Percentiles rank a stretch among this genome's conserved stretches.
These are phyloP conservation scores for Amblyjoppa fuscipennis DNA, from an alignment of 2,888 invertebrate genomes.

Conservation along the genomic window DNA sequence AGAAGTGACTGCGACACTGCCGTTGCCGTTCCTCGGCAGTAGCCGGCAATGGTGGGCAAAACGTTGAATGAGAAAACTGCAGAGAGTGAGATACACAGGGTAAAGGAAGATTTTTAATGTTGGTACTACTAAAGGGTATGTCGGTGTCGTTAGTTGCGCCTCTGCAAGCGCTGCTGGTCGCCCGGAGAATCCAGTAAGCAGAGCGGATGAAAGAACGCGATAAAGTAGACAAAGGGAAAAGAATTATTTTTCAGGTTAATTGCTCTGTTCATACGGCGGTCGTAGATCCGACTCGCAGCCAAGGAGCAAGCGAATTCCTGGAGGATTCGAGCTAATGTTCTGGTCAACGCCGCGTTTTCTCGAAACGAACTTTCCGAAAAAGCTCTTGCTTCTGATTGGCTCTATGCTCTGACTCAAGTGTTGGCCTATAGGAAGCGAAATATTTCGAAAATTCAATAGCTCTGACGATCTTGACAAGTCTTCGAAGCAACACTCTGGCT, in stretches of 20 bases:
- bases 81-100: slow-evolving; percentile 29
- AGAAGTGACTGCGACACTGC: slow-evolving; percentile 62
- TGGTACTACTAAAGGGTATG: slow-evolving; percentile 44
- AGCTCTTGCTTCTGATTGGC: too few species aligned
- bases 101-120: slow-evolving; percentile 28
- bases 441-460: too few species aligned
- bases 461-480: too few species aligned
- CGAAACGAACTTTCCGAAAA: too few species aligned
- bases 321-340: slow-evolving; percentile 20
- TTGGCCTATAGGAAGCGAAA: too few species aligned
- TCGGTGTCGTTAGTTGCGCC: slow-evolving; percentile 3
- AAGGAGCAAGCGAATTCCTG: slow-evolving; percentile 16
- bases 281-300: slow-evolving; percentile 13
- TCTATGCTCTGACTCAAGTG: too few species aligned
- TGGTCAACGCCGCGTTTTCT: slow-evolving; percentile 16
- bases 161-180: slow-evolving; percentile 12
- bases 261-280: slow-evolving; percentile 72
- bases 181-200: slow-evolving; percentile 22
- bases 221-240: slow-evolving; percentile 62
- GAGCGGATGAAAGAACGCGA: slow-evolving; percentile 25
- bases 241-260: slow-evolving; percentile 81
- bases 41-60: slow-evolving; percentile 43
- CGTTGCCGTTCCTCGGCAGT: slow-evolving; percentile 39
- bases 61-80: slow-evolving; percentile 13
- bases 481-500: too few species aligned